phyloP scores from a whole-genome alignment of 1,140 invertebrate genomes.

The Zelostemma sp. region DNA sequence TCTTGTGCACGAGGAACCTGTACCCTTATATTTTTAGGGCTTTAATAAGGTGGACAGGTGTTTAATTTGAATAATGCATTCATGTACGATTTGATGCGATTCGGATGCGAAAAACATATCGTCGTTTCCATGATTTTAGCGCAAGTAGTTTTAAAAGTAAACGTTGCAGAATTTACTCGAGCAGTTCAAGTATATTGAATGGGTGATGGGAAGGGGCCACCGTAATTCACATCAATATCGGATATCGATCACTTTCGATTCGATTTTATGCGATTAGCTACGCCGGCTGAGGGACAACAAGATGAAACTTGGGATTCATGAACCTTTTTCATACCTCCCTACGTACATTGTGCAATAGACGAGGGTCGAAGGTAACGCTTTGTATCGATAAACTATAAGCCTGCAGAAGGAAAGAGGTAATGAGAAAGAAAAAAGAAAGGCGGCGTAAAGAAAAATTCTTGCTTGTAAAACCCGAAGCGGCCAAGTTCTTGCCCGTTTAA shows the following conservation, averaged over 20 bases:
- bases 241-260: conserved; percentile 55
- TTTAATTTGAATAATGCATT: too few species aligned
- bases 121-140: too few species aligned
- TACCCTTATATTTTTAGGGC: too few species aligned
- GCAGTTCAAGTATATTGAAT: too few species aligned
- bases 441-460: not conserved
- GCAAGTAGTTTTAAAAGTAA: too few species aligned
- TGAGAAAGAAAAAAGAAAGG: not conserved
- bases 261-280: conserved; percentile 56
- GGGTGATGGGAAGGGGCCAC: conserved; percentile 34
- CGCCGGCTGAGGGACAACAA: conserved; percentile 26
- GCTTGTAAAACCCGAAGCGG: not conserved
- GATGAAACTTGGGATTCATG: conserved; percentile 52
- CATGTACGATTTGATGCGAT: too few species aligned
- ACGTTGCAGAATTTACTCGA: too few species aligned
- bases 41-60: too few species aligned
- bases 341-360: conserved; percentile 4
- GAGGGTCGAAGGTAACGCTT: conserved; percentile 11
- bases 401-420: not conserved
- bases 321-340: conserved; percentile 30
- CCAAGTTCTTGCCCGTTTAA: too few species aligned
- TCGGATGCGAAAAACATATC: too few species aligned
- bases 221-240: conserved; percentile 42
- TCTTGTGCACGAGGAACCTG: too few species aligned
- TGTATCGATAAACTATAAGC: not conserved